Conservation (phyloP, 2,888 invertebrate species). For the Octodonta nipae region DNA sequence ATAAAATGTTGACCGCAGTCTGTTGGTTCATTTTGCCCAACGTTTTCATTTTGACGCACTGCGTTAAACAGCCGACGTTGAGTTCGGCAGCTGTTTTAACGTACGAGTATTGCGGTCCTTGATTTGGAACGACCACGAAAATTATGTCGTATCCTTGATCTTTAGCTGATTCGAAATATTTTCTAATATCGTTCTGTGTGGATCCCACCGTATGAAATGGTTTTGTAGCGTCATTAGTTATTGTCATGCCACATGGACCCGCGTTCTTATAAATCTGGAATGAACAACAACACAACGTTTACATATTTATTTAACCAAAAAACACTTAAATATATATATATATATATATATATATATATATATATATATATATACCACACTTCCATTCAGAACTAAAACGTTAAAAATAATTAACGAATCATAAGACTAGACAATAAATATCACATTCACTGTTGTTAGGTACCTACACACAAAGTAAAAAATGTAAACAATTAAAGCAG, state of each 20-base stretch:
- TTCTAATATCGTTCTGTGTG: constrained; percentile 8
- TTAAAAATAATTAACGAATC: too few species aligned
- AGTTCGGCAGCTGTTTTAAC: constrained; percentile 60
- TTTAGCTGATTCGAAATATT: constrained; percentile 14
- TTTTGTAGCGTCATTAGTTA: constrained; percentile 4
- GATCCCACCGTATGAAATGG: constrained; percentile 8
- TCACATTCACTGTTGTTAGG: too few species aligned
- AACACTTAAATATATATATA: too few species aligned
- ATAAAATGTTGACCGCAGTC: constrained; percentile 56
- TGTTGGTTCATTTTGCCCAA: constrained; percentile 41
- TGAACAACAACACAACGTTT: constrained; percentile 2
- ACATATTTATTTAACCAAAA: too few species aligned
- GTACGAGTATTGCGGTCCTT: constrained; percentile 28
- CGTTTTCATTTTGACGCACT: constrained; percentile 50
- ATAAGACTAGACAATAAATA: too few species aligned
- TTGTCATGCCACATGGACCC: constrained; percentile 7
- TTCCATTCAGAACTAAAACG: too few species aligned
- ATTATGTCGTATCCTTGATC: constrained; percentile 37
- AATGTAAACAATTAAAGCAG: too few species aligned
- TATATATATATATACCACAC: too few species aligned
- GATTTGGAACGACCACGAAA: constrained; percentile 47
- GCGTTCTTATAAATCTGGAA: constrained; percentile 10
- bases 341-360: too few species aligned
- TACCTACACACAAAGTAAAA: too few species aligned
- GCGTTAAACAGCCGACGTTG: constrained; percentile 55